These are phyloP conservation scores for Pantherophis vulpinus DNA, from an alignment of 2,797 vertebrate species.

Conservation along the genomic window DNA sequence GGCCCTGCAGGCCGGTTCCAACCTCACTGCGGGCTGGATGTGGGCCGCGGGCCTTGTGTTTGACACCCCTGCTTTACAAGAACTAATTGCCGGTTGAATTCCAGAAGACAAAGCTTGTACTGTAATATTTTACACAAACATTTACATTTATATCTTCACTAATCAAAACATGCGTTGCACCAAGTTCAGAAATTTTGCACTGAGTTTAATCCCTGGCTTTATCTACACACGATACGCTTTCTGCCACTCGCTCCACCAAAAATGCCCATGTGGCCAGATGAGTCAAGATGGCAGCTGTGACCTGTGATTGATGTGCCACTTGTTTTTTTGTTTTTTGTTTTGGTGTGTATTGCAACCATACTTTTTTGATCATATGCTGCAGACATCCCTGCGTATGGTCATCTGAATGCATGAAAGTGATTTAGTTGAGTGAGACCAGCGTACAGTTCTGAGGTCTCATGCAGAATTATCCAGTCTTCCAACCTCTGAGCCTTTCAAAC, in stretches of 20 bases:
- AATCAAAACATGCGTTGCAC: not conserved
- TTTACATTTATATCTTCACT: not conserved
- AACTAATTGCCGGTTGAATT: too few species aligned
- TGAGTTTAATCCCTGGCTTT: too few species aligned
- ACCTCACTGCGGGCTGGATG: fast-evolving
- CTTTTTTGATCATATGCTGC: not conserved
- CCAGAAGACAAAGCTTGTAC: not conserved
- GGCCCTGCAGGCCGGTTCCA: too few species aligned
- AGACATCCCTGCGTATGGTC: not conserved
- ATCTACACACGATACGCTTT: not conserved
- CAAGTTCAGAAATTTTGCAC: not conserved
- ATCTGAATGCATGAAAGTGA: not conserved
- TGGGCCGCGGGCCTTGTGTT: too few species aligned
- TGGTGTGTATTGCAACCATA: not conserved
- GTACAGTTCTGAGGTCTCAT: not conserved
- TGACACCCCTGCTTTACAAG: too few species aligned
- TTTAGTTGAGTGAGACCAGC: not conserved
- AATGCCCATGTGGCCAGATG: not conserved
- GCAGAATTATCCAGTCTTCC: not conserved
- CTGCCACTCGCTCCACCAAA: not conserved
- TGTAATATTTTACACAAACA: not conserved
- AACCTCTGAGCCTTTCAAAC: not conserved
- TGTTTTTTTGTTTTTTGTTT: not conserved
- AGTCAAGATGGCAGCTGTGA: not conserved
- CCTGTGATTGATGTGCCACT: not conserved